Percentiles rank a stretch among this genome's conserved stretches.
Evolutionary conservation across 1,140 invertebrate genomes (phyloP).

Genomic region (Anthonomus grandis): DNA sequence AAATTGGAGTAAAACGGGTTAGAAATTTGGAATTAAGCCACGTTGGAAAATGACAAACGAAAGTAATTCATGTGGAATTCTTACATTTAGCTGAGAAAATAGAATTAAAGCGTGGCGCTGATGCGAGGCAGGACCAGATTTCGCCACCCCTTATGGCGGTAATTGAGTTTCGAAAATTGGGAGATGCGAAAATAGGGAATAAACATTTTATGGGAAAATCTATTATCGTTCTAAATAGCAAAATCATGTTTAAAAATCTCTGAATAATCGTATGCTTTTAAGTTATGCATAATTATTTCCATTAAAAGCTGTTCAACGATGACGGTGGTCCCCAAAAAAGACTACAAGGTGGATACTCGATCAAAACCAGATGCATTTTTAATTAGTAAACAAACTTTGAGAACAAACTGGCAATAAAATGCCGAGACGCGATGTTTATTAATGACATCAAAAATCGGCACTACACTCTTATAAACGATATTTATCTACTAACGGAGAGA

Average conservation of each 20-base stretch:
- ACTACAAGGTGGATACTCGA: slow-evolving; percentile 1
- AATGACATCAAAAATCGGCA: slow-evolving; percentile 28
- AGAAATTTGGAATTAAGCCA: slow-evolving; percentile 18
- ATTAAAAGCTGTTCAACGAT: no score
- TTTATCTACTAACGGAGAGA: slow-evolving; percentile 17
- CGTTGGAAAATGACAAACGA: slow-evolving; percentile 33
- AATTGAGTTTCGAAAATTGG: slow-evolving; percentile 11
- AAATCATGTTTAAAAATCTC: no score
- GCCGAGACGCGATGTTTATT: slow-evolving; percentile 26
- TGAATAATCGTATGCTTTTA: no score
- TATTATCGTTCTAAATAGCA: no score
- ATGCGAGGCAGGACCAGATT: slow-evolving; percentile 19
- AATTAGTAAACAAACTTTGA: slow-evolving; percentile 25
- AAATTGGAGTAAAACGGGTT: slow-evolving; percentile 26
- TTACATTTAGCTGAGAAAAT: slow-evolving; percentile 35
- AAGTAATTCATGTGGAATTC: slow-evolving; percentile 38
- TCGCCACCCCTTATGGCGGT: slow-evolving; percentile 5
- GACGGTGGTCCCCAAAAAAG: no score
- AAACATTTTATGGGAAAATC: no score
- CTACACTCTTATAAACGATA: slow-evolving; percentile 23
- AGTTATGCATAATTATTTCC: no score
- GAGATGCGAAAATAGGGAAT: no score
- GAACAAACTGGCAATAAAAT: slow-evolving; percentile 25
- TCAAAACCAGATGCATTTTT: slow-evolving; percentile 24
- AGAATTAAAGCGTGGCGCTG: slow-evolving; percentile 27